These are phyloP conservation scores for Bombus sibiricus DNA, from an alignment of 1,140 invertebrate species.

Conservation along the genomic window DNA sequence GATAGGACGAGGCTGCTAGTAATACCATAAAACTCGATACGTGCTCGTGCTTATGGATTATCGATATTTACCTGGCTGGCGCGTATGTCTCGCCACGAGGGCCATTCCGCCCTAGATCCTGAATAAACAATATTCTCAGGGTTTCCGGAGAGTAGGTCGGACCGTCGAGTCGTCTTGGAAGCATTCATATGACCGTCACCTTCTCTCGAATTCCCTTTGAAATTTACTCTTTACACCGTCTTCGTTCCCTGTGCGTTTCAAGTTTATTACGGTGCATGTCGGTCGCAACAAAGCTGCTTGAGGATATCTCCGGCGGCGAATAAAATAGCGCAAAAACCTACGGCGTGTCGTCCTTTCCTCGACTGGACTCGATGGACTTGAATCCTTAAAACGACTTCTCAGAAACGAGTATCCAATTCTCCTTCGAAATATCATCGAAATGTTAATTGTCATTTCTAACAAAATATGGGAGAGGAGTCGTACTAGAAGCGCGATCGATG, in stretches of 20 bases:
- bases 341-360: neutral
- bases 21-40: constrained; percentile 51
- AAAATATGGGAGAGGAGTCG: no score
- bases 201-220: constrained; percentile 77
- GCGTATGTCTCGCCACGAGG: neutral
- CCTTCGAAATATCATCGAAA: neutral
- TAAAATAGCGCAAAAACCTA: constrained; percentile 54
- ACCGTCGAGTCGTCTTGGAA: constrained; percentile 65
- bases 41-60: constrained; percentile 48
- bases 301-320: constrained; percentile 17
- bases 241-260: constrained; percentile 21
- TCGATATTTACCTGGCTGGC: constrained; percentile 41
- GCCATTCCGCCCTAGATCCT: constrained; percentile 51
- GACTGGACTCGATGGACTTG: no score
- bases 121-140: constrained; percentile 74
- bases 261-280: constrained; percentile 52
- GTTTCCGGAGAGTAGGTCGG: neutral
- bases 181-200: constrained; percentile 71
- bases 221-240: constrained; percentile 75
- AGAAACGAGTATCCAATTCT: no score
- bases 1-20: no score
- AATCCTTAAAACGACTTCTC: neutral
- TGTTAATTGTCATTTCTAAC: neutral
- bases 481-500: neutral
- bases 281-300: constrained; percentile 40